These are phyloP conservation scores for Eudasyphora cyanicolor DNA, from an alignment of 2,888 invertebrate species.

Conservation along the genomic window DNA sequence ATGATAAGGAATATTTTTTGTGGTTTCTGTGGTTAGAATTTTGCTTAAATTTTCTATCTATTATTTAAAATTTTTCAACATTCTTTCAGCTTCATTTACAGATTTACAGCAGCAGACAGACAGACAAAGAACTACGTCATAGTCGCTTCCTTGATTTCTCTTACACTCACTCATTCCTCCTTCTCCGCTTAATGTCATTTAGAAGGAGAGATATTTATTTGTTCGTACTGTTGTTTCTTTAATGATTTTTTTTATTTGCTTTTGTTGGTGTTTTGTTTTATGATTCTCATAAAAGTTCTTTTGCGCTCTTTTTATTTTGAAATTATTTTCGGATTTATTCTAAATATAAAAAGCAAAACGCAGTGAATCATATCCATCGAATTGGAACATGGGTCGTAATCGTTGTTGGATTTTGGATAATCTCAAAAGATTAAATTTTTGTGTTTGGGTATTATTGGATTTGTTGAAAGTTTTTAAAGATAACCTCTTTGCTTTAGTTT, in stretches of 20 bases:
- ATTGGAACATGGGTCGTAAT: not conserved
- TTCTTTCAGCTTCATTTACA: slow-evolving; percentile 72
- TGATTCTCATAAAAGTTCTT: slow-evolving; percentile 17
- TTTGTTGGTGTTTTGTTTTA: too few species aligned
- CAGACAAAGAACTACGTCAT: slow-evolving; percentile 58
- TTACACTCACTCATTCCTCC: too few species aligned
- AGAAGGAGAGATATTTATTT: not conserved
- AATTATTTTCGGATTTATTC: slow-evolving; percentile 31
- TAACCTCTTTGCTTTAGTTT: not conserved
- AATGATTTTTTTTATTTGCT: slow-evolving; percentile 14
- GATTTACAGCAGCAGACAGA: slow-evolving; percentile 10
- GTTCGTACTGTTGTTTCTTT: not conserved
- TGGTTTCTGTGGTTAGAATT: slow-evolving; percentile 60
- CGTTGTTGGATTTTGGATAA: not conserved
- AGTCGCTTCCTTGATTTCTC: slow-evolving; percentile 57
- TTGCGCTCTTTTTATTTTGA: slow-evolving; percentile 33
- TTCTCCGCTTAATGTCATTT: not conserved
- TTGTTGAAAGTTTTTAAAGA: not conserved
- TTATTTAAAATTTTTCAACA: slow-evolving; percentile 51
- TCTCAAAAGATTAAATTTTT: slow-evolving; percentile 18
- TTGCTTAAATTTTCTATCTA: slow-evolving; percentile 46
- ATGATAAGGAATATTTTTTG: slow-evolving; percentile 36
- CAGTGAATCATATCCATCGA: not conserved
- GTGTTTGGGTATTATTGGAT: not conserved
- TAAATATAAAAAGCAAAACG: not conserved